These are phyloP conservation scores for Cottoperca gobio DNA, from an alignment of 2,797 vertebrate genomes.

Conservation along the genomic window DNA sequence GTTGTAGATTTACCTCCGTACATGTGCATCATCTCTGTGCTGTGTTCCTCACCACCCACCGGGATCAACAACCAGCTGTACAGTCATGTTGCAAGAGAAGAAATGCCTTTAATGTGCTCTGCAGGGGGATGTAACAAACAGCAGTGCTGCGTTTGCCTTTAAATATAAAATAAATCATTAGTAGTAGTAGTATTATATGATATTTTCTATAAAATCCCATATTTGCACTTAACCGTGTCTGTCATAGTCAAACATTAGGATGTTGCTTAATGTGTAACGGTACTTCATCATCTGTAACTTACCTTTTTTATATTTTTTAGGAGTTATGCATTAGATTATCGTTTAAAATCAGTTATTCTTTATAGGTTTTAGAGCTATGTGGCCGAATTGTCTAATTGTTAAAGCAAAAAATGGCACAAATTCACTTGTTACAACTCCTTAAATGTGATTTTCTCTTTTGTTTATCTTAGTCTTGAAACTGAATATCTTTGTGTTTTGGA, in stretches of 20 bases:
- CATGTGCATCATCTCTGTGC: conserved; percentile 62
- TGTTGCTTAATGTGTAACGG: not conserved
- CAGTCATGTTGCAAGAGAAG: conserved; percentile 32
- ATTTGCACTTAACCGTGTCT: not conserved
- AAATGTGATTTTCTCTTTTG: not conserved
- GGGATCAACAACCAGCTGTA: conserved; percentile 63
- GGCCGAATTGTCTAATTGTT: not conserved
- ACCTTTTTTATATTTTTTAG: not conserved
- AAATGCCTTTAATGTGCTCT: conserved; percentile 39
- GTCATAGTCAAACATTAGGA: not conserved
- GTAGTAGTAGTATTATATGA: not conserved
- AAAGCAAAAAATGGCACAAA: not conserved
- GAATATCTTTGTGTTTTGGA: not conserved
- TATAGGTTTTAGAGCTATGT: not conserved
- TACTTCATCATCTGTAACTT: not conserved
- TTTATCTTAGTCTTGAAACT: not conserved
- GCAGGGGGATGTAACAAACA: conserved; percentile 8
- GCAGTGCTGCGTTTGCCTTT: not conserved
- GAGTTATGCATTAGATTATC: not conserved
- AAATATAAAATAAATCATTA: not conserved
- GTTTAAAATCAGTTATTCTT: not conserved
- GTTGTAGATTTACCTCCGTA: conserved; percentile 57
- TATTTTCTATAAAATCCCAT: not conserved
- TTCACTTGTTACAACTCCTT: not conserved
- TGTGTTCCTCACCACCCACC: conserved; percentile 65